Conservation (phyloP, 2,113 vertebrate species). For the Aspidoscelis tigris region DNA sequence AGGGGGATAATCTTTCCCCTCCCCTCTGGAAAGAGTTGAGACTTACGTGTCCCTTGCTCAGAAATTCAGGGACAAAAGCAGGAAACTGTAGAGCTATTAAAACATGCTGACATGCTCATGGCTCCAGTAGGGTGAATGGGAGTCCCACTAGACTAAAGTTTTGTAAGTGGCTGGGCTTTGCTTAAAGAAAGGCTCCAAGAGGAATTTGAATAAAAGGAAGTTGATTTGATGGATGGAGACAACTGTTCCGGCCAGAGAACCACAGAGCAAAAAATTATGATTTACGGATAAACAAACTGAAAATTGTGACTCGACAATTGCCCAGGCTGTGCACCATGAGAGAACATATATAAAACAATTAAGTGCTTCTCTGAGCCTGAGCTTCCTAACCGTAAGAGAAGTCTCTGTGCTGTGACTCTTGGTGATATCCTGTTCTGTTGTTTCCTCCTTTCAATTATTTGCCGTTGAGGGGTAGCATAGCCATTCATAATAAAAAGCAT, state of each 20-base stretch:
- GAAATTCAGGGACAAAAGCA: constrained; percentile 15
- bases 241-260: constrained; percentile 18
- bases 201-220: background rate
- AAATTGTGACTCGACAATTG: constrained; percentile 16
- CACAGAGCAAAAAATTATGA: constrained; percentile 12
- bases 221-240: constrained; percentile 12
- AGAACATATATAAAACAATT: background rate
- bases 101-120: constrained; percentile 6
- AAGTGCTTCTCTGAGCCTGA: background rate
- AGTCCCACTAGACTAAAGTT: background rate
- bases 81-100: constrained; percentile 15
- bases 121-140: background rate
- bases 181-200: background rate
- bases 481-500: background rate
- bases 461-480: background rate
- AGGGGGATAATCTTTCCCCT: constrained; percentile 41
- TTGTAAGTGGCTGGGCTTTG: constrained; percentile 3
- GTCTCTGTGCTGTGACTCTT: background rate
- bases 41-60: constrained; percentile 21
- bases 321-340: background rate
- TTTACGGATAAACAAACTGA: constrained; percentile 19
- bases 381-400: background rate
- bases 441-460: background rate
- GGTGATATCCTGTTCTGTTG: background rate
- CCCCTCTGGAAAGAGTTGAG: constrained; percentile 30